phyloP scores from a whole-genome alignment of 2,113 vertebrate genomes.

The Melierax canorus region DNA sequence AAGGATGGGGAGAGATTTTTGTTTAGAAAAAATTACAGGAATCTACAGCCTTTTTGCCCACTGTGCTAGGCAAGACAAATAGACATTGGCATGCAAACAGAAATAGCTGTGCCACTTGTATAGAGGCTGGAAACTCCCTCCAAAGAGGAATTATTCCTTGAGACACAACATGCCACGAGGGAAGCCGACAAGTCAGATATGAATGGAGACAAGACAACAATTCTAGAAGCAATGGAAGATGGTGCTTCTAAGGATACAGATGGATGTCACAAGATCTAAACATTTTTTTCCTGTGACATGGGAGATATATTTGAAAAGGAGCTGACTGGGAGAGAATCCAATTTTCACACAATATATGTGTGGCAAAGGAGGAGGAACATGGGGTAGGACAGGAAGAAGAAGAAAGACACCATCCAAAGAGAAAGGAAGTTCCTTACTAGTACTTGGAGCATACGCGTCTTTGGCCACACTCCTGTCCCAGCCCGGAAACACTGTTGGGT shows the following conservation, averaged over 20 bases:
- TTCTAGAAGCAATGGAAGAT: not conserved
- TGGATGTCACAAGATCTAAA: not conserved
- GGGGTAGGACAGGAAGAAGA: not conserved
- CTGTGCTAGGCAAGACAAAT: not conserved
- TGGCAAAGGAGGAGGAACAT: not conserved
- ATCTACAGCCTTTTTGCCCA: not conserved
- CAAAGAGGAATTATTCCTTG: not conserved
- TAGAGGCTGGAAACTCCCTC: not conserved
- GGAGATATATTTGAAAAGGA: not conserved
- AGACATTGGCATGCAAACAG: not conserved
- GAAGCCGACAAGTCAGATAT: not conserved
- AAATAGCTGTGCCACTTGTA: not conserved
- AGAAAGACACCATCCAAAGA: not conserved
- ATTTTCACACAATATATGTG: not conserved
- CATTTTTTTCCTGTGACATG: not conserved
- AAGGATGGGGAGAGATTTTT: not conserved
- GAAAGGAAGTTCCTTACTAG: slow-evolving; percentile 16
- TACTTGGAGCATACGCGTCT: not conserved
- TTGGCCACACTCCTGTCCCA: slow-evolving; percentile 6
- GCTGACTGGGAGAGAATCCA: not conserved
- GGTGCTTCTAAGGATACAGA: not conserved
- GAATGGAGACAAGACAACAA: not conserved
- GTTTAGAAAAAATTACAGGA: not conserved
- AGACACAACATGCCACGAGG: not conserved
- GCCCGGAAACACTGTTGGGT: slow-evolving; percentile 16